Conservation (phyloP, 1,140 invertebrate species). For the Lerema accius region DNA sequence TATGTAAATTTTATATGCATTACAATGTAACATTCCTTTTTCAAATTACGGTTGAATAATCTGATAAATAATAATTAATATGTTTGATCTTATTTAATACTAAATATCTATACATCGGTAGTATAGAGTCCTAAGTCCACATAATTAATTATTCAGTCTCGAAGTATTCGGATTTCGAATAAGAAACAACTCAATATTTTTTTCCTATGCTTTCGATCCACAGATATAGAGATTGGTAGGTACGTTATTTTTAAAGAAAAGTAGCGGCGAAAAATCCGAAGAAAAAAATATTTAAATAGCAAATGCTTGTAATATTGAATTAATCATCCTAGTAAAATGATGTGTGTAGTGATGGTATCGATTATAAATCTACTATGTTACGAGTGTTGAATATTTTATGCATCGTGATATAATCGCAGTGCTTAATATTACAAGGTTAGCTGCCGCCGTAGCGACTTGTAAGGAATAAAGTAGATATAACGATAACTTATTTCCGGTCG, state of each 20-base stretch:
- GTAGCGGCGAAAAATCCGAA: too few relatives aligned
- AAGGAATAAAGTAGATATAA: slow-evolving; percentile 16
- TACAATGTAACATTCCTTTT: not conserved
- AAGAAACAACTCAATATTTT: too few relatives aligned
- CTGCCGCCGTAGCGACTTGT: slow-evolving; percentile 6
- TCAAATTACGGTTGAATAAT: too few relatives aligned
- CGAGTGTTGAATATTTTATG: slow-evolving; percentile 38
- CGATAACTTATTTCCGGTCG: slow-evolving; percentile 8
- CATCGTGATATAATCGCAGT: slow-evolving; percentile 31
- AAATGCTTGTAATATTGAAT: not conserved
- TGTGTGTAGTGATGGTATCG: slow-evolving; percentile 15
- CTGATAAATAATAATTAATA: not conserved
- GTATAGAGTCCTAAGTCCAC: too few relatives aligned
- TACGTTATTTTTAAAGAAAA: too few relatives aligned
- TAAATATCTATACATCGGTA: not conserved
- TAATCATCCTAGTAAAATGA: not conserved
- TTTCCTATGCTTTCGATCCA: too few relatives aligned
- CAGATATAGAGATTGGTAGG: too few relatives aligned
- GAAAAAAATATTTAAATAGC: too few relatives aligned
- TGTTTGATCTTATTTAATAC: not conserved
- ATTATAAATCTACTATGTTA: slow-evolving; percentile 23
- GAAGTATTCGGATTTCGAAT: too few relatives aligned
- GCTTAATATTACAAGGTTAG: slow-evolving; percentile 38
- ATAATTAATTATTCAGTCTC: too few relatives aligned
- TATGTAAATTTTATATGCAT: not conserved